These are phyloP conservation scores for Lathamus discolor DNA, from an alignment of 2,113 vertebrate genomes.

Conservation along the genomic window DNA sequence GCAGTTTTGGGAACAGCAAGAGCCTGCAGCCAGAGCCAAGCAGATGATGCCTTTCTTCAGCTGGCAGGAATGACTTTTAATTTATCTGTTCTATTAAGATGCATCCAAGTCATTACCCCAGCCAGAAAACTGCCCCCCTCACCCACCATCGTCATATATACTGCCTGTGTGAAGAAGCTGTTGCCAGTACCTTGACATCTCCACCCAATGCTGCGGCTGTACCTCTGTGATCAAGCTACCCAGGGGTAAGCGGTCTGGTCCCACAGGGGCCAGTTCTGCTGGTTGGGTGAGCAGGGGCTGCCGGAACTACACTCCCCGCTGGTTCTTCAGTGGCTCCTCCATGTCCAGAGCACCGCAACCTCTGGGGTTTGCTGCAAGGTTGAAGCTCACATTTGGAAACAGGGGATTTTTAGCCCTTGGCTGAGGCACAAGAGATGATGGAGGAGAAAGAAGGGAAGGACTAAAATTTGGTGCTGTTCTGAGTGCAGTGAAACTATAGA, in stretches of 20 bases:
- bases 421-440: neutral
- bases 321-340: rapidly evolving
- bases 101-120: neutral
- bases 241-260: rapidly evolving
- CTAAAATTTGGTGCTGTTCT: neutral
- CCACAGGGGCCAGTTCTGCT: rapidly evolving
- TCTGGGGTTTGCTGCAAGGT: neutral
- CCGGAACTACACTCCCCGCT: neutral
- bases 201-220: rapidly evolving
- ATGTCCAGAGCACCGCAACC: rapidly evolving
- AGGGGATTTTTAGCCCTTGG: neutral
- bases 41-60: neutral
- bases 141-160: rapidly evolving
- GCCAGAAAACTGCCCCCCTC: neutral
- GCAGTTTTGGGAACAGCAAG: neutral
- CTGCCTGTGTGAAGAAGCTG: neutral
- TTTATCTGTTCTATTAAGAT: neutral
- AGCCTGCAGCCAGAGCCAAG: neutral
- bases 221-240: rapidly evolving
- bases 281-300: rapidly evolving
- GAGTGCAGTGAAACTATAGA: neutral
- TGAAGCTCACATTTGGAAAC: rapidly evolving
- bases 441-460: neutral
- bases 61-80: neutral
- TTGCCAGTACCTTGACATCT: neutral